phyloP scores from a whole-genome alignment of 2,797 vertebrate genomes.

The Diplodus sargus region DNA sequence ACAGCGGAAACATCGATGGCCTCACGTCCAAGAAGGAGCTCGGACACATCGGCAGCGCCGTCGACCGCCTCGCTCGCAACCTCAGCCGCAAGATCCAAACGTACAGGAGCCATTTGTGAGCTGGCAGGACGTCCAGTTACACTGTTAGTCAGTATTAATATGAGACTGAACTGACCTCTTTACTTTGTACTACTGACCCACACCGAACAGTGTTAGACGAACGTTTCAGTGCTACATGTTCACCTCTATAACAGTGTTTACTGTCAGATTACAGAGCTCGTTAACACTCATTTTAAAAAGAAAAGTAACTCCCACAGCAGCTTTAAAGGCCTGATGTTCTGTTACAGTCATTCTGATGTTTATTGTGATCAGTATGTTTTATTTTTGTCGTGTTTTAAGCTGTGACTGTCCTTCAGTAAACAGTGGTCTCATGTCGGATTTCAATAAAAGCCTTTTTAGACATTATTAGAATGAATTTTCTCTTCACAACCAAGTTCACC shows the following conservation, averaged over 20 bases:
- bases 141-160: constrained; percentile 39
- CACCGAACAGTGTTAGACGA: constrained; percentile 11
- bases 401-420: neutral
- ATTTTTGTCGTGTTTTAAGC: neutral
- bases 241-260: constrained; percentile 4
- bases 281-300: too few relatives aligned
- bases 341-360: neutral
- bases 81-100: constrained; percentile 86
- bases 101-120: constrained; percentile 55
- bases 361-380: neutral
- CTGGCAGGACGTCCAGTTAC: neutral
- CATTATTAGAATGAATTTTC: neutral
- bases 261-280: neutral
- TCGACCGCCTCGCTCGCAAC: constrained; percentile 88
- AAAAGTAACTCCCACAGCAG: too few relatives aligned
- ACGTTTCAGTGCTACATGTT: constrained; percentile 25
- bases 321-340: too few relatives aligned
- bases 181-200: neutral
- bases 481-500: too few relatives aligned
- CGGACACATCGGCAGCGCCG: constrained; percentile 84
- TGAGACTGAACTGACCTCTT: neutral
- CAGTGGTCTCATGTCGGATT: neutral
- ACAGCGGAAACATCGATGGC: constrained; percentile 93
- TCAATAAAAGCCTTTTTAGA: constrained; percentile 59
- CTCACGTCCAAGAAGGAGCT: constrained; percentile 84